Evolutionary conservation across 1,140 invertebrate genomes (phyloP).

Genomic region (Luehdorfia chinensis): DNA sequence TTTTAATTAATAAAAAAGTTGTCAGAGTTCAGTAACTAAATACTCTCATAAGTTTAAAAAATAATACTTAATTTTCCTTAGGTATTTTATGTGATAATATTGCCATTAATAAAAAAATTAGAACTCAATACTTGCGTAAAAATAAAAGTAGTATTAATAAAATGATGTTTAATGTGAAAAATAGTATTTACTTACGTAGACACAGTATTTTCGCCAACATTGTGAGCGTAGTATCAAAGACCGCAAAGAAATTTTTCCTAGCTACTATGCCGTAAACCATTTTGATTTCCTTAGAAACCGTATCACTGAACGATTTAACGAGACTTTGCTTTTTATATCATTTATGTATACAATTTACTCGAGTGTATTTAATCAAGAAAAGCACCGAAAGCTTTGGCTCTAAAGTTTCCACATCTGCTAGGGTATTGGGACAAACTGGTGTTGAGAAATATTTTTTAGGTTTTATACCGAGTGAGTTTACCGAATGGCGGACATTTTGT

Average conservation of each 20-base stretch:
- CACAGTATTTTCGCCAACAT: conserved; percentile 48
- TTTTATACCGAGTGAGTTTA: conserved; percentile 60
- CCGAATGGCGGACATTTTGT: conserved; percentile 59
- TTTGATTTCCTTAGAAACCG: conserved; percentile 37
- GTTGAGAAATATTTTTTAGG: conserved; percentile 44
- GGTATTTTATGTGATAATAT: too few species aligned
- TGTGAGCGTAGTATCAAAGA: conserved; percentile 36
- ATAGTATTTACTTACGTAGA: conserved; percentile 62
- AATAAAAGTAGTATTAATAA: too few species aligned
- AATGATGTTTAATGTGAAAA: too few species aligned
- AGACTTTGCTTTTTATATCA: conserved; percentile 24
- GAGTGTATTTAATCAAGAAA: conserved; percentile 9
- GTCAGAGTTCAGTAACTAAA: too few species aligned
- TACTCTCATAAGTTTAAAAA: too few species aligned
- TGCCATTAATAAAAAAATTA: too few species aligned
- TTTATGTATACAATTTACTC: conserved; percentile 18
- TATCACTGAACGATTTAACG: conserved; percentile 26
- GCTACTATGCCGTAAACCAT: conserved; percentile 36
- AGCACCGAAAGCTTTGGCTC: conserved; percentile 24
- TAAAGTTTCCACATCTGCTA: conserved; percentile 29
- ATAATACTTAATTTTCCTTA: too few species aligned
- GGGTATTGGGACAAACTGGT: conserved; percentile 25
- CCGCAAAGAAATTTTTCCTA: conserved; percentile 35
- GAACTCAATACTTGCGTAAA: too few species aligned
- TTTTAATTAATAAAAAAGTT: too few species aligned